phyloP scores from a whole-genome alignment of 2,888 invertebrate genomes.

The Macroteleia sp. region DNA sequence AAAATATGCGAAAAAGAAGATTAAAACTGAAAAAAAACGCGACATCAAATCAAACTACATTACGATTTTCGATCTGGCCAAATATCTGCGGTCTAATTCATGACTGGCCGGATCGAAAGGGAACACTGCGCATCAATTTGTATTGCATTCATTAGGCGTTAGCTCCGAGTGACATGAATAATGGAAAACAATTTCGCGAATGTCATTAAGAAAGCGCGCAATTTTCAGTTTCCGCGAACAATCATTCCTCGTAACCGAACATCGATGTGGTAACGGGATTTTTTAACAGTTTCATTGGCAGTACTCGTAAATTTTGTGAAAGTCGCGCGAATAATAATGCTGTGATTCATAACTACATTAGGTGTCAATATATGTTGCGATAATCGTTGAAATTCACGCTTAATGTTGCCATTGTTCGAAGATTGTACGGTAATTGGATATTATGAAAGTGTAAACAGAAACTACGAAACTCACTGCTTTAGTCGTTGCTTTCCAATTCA shows the following conservation, averaged over 20 bases:
- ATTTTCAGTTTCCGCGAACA: too few species aligned
- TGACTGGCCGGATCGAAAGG: constrained; percentile 34
- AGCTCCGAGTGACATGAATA: constrained; percentile 48
- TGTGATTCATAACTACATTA: constrained; percentile 30
- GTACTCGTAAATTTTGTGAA: constrained; percentile 50
- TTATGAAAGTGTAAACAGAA: constrained; percentile 54
- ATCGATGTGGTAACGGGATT: constrained; percentile 42
- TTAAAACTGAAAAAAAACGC: constrained; percentile 60
- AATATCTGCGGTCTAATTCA: constrained; percentile 61
- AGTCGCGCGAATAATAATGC: constrained; percentile 9
- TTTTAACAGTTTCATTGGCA: constrained; percentile 45
- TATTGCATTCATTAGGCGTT: constrained; percentile 54
- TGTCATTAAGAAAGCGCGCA: constrained; percentile 56
- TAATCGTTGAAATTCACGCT: constrained; percentile 36
- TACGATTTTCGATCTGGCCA: constrained; percentile 53
- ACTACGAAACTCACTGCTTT: constrained; percentile 18
- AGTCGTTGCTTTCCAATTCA: constrained; percentile 47
- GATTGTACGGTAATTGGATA: constrained; percentile 41
- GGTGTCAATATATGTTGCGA: constrained; percentile 40
- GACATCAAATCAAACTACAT: constrained; percentile 56
- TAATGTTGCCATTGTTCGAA: constrained; percentile 42
- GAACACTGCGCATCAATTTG: constrained; percentile 56
- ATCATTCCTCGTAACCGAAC: constrained; percentile 27
- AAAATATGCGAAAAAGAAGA: constrained; percentile 66
- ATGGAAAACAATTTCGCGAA: constrained; percentile 55